These are phyloP conservation scores for Rutpela maculata DNA, from an alignment of 2,888 invertebrate species.

Conservation along the genomic window DNA sequence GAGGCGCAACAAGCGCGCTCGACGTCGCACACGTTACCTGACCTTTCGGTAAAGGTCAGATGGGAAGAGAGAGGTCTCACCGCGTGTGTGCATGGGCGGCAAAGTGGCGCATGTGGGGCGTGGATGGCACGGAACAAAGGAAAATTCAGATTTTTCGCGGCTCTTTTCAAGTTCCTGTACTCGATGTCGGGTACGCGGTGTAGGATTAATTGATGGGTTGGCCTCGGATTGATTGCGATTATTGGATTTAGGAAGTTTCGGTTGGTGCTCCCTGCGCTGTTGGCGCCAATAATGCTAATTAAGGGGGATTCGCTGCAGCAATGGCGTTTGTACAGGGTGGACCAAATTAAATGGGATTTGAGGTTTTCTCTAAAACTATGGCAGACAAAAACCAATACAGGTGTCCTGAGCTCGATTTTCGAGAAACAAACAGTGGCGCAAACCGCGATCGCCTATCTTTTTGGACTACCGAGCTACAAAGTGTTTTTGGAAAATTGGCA, in stretches of 20 bases:
- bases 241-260: not conserved
- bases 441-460: no score
- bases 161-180: not conserved
- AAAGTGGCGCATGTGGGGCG: slow-evolving; percentile 8
- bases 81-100: slow-evolving; percentile 19
- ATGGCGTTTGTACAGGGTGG: no score
- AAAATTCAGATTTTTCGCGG: not conserved
- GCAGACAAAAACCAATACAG: no score
- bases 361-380: no score
- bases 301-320: no score
- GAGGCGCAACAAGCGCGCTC: slow-evolving; percentile 27
- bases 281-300: not conserved
- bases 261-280: not conserved
- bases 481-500: no score
- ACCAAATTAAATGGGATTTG: no score
- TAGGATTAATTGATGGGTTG: not conserved
- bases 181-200: not conserved
- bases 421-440: no score
- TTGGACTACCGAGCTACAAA: no score
- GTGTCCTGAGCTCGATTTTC: no score
- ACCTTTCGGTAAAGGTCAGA: slow-evolving; percentile 51
- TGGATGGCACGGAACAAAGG: slow-evolving; percentile 6
- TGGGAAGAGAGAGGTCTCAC: slow-evolving; percentile 30
- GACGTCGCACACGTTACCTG: slow-evolving; percentile 33
- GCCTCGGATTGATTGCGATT: not conserved